A percentile compares a stretch with the other conserved stretches of the same genome.
Evolutionary conservation across 2,797 vertebrate genomes (phyloP).

Genomic region (Eulemur albifrons): DNA sequence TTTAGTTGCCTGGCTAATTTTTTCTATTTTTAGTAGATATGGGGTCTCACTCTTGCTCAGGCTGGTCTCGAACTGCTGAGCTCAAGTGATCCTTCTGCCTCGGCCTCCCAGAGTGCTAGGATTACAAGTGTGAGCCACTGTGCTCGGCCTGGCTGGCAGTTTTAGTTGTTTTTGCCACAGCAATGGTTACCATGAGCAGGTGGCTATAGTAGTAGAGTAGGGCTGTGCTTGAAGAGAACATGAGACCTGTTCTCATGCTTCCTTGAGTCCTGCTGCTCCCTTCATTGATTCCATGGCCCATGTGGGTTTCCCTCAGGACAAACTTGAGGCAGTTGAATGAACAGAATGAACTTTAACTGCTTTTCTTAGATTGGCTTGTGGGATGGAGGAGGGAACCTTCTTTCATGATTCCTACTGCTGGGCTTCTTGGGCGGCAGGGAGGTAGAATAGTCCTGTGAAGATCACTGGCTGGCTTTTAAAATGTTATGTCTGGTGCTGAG

Average conservation of each 20-base stretch:
- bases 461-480: constrained; percentile 25
- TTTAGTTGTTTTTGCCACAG: constrained; percentile 12
- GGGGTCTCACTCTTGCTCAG: too few relatives aligned
- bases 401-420: background rate
- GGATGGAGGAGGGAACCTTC: constrained; percentile 21
- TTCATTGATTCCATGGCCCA: background rate
- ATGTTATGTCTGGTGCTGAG: constrained; percentile 33
- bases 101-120: too few relatives aligned
- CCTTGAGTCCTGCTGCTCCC: background rate
- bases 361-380: constrained; percentile 55
- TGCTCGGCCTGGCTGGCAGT: background rate
- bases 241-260: background rate
- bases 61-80: too few relatives aligned
- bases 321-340: constrained; percentile 16
- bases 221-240: background rate
- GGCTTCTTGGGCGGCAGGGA: constrained; percentile 13
- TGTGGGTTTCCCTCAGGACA: constrained; percentile 38
- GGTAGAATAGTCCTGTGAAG: background rate
- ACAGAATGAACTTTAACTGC: constrained; percentile 45
- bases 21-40: too few relatives aligned
- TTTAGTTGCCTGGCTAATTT: too few relatives aligned
- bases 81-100: too few relatives aligned
- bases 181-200: background rate
- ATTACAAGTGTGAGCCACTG: too few relatives aligned
- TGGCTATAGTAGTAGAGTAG: background rate